Evolutionary conservation across 64 coral and sea anemone genomes (phyloP), one percentile per base, ranked within the genome.

Genomic region (Platygyra sinensis): DNA sequence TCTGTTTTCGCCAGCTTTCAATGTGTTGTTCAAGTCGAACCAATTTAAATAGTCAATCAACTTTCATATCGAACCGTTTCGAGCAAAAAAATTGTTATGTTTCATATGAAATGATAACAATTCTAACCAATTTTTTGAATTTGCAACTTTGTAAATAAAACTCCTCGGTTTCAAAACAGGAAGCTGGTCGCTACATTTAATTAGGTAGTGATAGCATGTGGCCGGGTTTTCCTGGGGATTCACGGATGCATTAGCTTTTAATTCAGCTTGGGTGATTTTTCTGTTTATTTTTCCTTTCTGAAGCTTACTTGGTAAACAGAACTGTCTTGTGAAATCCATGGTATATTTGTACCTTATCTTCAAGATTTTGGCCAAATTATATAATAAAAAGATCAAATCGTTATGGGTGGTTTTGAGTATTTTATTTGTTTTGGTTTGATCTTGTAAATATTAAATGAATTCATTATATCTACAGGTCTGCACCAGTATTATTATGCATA

Each of bases 331-430:
- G 60, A 83, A 83, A 65, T 80, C 20, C 31, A 65, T 65, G 80
- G 60, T 67, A 83, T 83, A 83, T 83, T 83, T 83, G 60, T 83
- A 83, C 62, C 31, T 65, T 83, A 10, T 65, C 30, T 38, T 83
- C n/a, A 59, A 83, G 30, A 42, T 83, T 83, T 83, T 83, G 60
- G 80, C 60, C 80, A 67, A 83, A 64, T 83, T 83, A 67, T 83
- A 61, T 83, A 83, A 83, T 83, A 83, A 83, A 80, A 83, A 65
- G 80, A 83, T 83, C 80, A 83, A 24, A 30, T 33, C 20, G 49
- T 83, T 30, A 24, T 82, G 22, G 10, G 60, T 20, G 31, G 32
- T 4, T 17, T 22, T 65, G 51, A 8, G 14, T 38, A 22, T 64
- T 82, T 62, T 24, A 18, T 18, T 78, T 52, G 20, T 14, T 73